Evolutionary conservation across 1,140 invertebrate genomes (phyloP), one percentile per base, ranked within the genome.

Genomic region (Leptinotarsa defecta): DNA sequence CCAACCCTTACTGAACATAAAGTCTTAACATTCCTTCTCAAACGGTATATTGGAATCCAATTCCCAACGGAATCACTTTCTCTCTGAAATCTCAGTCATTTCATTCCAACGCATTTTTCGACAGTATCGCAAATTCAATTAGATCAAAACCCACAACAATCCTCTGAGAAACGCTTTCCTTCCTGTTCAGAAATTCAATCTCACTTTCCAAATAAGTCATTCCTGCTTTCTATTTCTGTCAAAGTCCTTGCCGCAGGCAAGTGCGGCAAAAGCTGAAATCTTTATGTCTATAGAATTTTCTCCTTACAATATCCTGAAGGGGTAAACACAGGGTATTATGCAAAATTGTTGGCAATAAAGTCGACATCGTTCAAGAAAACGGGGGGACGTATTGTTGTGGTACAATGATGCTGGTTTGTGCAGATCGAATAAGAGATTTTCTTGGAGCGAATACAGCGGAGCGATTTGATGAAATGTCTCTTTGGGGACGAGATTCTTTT

Each of bases 321-420:
- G 72, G 75, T 76, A 76, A 74, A 76, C 75, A 73, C 68, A 67
- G 75, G 73, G 75, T 76, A 76, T 76, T 76, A 76, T 76, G 75
- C 75, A 76, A 74, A 76, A 76, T 76, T 76, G 75, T 74, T 68
- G 75, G 75, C 75, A 72, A 76, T 76, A 76, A 76, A 63, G 73
- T 74, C 71, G 71, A 76, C 75, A 76, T 76, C 75, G 73, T 76
- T 76, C 72, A 76, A 69, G 75, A 76, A 76, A 76, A 76, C 73
- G 65, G 75, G 69, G 57, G 75, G 72, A 68, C 67, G 27, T 71
- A 76, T 76, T 76, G 75, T 76, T 74, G 68, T 68, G 65, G 63
- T 68, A 76, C 75, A 76, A 76, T 76, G 75, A 48, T 73, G 62
- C 72, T 73, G 69, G 64, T 69, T 73, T 76, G 15, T 19, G 52